phyloP scores from a whole-genome alignment of 35 echinoderm and acorn worm species.

The Strongylocentrotus purpuratus region DNA sequence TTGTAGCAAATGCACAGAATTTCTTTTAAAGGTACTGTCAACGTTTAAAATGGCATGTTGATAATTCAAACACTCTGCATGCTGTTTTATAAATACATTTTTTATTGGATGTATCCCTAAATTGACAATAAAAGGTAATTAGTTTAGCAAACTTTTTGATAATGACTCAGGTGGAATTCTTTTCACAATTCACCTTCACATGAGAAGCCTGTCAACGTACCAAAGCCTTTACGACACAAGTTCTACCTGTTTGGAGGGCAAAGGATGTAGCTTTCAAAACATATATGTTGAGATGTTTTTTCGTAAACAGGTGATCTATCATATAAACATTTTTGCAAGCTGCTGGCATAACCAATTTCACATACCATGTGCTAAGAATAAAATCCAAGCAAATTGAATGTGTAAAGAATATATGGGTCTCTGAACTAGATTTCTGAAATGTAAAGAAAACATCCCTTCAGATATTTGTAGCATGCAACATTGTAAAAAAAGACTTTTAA shows the following conservation, averaged over 20 bases:
- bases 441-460: neutral
- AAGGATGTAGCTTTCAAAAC: neutral
- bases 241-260: neutral
- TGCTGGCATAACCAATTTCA: neutral
- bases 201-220: neutral
- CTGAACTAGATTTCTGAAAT: conserved; percentile 10
- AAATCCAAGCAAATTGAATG: neutral
- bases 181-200: no score
- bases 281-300: neutral
- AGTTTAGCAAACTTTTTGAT: no score
- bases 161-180: no score
- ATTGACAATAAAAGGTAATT: no score
- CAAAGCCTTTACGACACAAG: neutral
- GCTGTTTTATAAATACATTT: no score
- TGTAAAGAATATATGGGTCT: conserved; percentile 10
- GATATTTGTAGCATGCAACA: neutral
- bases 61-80: no score
- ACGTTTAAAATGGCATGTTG: neutral
- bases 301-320: neutral
- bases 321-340: neutral
- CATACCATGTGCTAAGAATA: neutral
- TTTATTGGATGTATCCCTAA: no score
- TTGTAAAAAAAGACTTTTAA: conserved; percentile 6
- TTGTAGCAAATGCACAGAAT: neutral
- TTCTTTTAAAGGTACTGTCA: neutral